Evolutionary conservation across 2,113 vertebrate species (phyloP).

Genomic region (Salminus brasiliensis): DNA sequence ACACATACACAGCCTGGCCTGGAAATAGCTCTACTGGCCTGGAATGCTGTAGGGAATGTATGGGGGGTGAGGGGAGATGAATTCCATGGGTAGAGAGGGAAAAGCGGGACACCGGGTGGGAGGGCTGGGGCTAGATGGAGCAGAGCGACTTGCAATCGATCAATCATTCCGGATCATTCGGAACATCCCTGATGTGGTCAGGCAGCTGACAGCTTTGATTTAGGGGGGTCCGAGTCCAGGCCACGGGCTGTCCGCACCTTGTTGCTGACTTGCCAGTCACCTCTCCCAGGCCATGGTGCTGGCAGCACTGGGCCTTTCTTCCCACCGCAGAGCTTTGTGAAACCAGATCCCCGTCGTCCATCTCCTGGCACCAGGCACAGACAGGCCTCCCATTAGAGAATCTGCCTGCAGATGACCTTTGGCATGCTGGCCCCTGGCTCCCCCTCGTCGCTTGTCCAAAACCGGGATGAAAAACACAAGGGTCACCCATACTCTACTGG

Average conservation of each 20-base stretch:
- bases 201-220: constrained; percentile 64
- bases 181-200: constrained; percentile 62
- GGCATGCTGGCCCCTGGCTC: constrained; percentile 44
- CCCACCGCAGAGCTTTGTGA: constrained; percentile 63
- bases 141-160: constrained; percentile 60
- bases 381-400: constrained; percentile 69
- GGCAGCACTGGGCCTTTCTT: constrained; percentile 18
- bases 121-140: constrained; percentile 49
- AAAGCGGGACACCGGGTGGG: constrained; percentile 32
- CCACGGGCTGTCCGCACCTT: constrained; percentile 69
- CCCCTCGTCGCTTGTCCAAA: constrained; percentile 63
- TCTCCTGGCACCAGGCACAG: constrained; percentile 67
- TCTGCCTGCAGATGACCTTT: constrained; percentile 69
- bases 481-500: constrained; percentile 63
- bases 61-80: background rate
- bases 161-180: constrained; percentile 60
- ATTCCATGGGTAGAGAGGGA: constrained; percentile 55
- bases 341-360: constrained; percentile 69
- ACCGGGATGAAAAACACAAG: constrained; percentile 48
- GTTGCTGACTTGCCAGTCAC: constrained; percentile 62
- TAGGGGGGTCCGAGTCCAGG: constrained; percentile 45
- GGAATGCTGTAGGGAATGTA: constrained; percentile 72
- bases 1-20: constrained; percentile 59
- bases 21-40: constrained; percentile 74
- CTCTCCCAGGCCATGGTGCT: constrained; percentile 39